phyloP scores from a whole-genome alignment of 1,140 invertebrate genomes.

The Gonatopus flavifemur region DNA sequence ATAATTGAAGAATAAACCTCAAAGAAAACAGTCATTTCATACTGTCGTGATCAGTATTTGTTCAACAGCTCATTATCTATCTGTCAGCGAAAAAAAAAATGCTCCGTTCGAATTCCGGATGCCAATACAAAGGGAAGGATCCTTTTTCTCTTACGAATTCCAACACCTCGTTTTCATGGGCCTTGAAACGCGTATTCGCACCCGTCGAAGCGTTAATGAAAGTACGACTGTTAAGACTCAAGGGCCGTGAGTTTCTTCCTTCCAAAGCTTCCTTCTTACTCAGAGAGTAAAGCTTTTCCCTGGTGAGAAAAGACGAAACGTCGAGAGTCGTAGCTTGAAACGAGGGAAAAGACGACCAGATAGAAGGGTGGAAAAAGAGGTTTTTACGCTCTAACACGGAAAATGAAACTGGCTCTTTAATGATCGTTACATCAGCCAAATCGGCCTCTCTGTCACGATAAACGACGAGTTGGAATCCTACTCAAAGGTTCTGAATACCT shows the following conservation, averaged over 20 bases:
- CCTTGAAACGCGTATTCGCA: conserved; percentile 9
- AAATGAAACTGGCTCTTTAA: conserved; percentile 38
- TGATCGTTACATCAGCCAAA: conserved; percentile 32
- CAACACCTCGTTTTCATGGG: conserved; percentile 20
- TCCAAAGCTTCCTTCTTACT: conserved; percentile 35
- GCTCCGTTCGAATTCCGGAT: conserved; percentile 25
- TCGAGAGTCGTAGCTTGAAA: conserved; percentile 22
- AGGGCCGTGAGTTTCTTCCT: conserved; percentile 37
- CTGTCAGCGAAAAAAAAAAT: too few relatives aligned
- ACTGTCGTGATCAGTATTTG: too few relatives aligned
- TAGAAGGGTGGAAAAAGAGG: conserved; percentile 20
- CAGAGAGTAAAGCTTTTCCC: conserved; percentile 40
- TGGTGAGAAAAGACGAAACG: too few relatives aligned
- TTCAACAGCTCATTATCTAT: too few relatives aligned
- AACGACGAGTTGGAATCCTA: too few relatives aligned
- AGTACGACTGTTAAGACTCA: conserved; percentile 45
- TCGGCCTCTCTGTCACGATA: too few relatives aligned
- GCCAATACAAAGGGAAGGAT: conserved; percentile 29
- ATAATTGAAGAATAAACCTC: too few relatives aligned
- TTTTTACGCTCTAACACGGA: conserved; percentile 36
- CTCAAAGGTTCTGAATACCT: too few relatives aligned
- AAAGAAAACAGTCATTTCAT: too few relatives aligned
- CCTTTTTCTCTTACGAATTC: conserved; percentile 29
- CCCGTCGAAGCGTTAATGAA: conserved; percentile 45
- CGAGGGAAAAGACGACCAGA: not conserved